Base-by-base conservation (phyloP, 1,140 invertebrate species). In the Procambarus virginalis region DNA sequence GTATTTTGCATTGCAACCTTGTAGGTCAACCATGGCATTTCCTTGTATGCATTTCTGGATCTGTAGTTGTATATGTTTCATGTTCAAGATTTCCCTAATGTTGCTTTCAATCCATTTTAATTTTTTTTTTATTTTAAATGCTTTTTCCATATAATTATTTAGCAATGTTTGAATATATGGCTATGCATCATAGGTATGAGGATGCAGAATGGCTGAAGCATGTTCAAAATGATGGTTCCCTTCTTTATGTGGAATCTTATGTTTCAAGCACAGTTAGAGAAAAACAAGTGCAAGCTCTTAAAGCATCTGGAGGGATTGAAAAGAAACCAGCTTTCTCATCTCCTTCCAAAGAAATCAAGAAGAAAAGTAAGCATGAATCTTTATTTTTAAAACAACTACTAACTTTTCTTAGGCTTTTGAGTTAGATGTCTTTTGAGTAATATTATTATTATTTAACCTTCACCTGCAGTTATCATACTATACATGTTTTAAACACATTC, bases 241-340 rank as follows among this genome's bases (percentile, higher is more conserved):
- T 92, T n/a, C 77, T 92, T 17, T 92, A 92, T 70, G 84, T 92
- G 58, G 91, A 92, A 77, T 92, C 91, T 2, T 92, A 92, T 64
- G 91, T 92, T 6, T 92, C 91, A 9, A 92, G 91, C 46, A 92
- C 91, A 12, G 91, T 92, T 46, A 58, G 85, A 46, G 91, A 92
- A 58, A 92, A 90, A 68, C 91, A 92, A 64, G 91, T 78, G 9
- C 91, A 91, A 55, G 90, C 90, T 70, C 58, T 86, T 34, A 91
- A 87, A 73, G 90, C 90, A 34, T 81, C 84, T 51, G 80, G 68
- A 68, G 78, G 55, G 4, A 4, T n/a, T n/a, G 90, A 91, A 22
- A 86, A 68, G 34, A 91, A 91, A 58, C 73, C 84, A 20, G 78
- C 84, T 45, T 87, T 87, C 73, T 70, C 85, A 55, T 76, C 80